Percentiles rank a stretch among this genome's conserved stretches.
Conservation (phyloP, 2,113 vertebrate species). For the Tragelaphus strepsiceros region DNA sequence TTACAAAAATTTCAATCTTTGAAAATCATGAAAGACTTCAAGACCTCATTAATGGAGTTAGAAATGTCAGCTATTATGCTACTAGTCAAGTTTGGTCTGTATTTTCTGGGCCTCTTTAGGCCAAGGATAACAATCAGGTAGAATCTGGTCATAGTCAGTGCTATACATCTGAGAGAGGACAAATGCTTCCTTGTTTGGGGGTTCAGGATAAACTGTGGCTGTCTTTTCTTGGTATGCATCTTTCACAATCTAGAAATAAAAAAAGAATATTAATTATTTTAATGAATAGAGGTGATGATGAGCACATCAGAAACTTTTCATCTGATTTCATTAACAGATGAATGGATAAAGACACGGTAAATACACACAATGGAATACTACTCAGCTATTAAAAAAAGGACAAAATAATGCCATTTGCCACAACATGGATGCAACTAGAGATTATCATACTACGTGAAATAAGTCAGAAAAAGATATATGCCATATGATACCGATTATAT, state of each 20-base stretch:
- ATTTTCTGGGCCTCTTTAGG: constrained; percentile 87
- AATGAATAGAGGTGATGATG: background rate
- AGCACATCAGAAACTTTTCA: constrained; percentile 24
- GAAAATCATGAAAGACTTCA: constrained; percentile 49
- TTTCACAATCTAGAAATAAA: constrained; percentile 86
- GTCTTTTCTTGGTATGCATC: constrained; percentile 88
- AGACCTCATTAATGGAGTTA: constrained; percentile 10
- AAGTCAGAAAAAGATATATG: background rate
- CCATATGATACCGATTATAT: background rate
- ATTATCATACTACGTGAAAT: background rate
- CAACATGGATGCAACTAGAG: background rate
- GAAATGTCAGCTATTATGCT: background rate
- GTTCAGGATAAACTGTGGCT: constrained; percentile 90
- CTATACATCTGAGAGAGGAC: constrained; percentile 87
- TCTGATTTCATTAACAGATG: background rate
- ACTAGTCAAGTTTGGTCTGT: constrained; percentile 83
- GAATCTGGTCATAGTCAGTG: constrained; percentile 88
- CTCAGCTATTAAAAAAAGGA: background rate
- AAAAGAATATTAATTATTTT: constrained; percentile 31
- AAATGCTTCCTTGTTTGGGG: constrained; percentile 88
- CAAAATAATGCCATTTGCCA: background rate
- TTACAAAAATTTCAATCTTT: constrained; percentile 71
- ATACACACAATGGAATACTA: background rate
- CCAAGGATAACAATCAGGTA: constrained; percentile 90
- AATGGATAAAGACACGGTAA: background rate